These are phyloP conservation scores for Pseudocheirus occidentalis DNA, from an alignment of 2,797 vertebrate species.

Conservation along the genomic window DNA sequence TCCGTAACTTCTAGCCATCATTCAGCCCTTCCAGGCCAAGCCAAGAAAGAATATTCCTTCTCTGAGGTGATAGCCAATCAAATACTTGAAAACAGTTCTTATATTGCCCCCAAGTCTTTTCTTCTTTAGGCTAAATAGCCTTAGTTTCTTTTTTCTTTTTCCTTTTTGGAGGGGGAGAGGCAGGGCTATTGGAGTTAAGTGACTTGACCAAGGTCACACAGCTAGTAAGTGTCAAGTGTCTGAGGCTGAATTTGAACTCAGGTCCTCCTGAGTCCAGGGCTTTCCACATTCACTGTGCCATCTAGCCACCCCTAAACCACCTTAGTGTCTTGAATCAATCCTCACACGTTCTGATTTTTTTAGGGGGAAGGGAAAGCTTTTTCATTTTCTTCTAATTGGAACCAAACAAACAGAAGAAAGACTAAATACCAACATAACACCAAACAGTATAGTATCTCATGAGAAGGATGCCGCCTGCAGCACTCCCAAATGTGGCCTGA, in stretches of 20 bases:
- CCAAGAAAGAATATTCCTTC: not conserved
- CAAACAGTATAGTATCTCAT: not conserved
- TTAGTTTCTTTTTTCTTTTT: not conserved
- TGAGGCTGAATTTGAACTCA: too few species aligned
- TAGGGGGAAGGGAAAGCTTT: not conserved
- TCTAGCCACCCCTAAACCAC: not conserved
- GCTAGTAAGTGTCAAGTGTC: too few species aligned
- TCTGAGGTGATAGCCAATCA: not conserved
- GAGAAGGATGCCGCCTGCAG: not conserved
- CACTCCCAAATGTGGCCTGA: not conserved
- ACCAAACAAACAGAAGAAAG: not conserved
- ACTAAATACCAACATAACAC: not conserved
- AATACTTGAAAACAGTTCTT: not conserved
- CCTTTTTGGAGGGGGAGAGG: too few species aligned
- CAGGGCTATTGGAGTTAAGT: too few species aligned
- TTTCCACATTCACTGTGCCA: too few species aligned
- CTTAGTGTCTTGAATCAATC: not conserved
- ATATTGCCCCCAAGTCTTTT: not conserved
- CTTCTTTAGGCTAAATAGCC: not conserved
- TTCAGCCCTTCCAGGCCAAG: not conserved
- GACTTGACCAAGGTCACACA: too few species aligned
- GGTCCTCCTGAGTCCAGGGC: too few species aligned
- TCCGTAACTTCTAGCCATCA: not conserved
- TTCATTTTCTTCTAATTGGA: not conserved
- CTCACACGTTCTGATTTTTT: not conserved